Conservation (phyloP, 2,113 vertebrate species). For the Oryzias curvinotus region DNA sequence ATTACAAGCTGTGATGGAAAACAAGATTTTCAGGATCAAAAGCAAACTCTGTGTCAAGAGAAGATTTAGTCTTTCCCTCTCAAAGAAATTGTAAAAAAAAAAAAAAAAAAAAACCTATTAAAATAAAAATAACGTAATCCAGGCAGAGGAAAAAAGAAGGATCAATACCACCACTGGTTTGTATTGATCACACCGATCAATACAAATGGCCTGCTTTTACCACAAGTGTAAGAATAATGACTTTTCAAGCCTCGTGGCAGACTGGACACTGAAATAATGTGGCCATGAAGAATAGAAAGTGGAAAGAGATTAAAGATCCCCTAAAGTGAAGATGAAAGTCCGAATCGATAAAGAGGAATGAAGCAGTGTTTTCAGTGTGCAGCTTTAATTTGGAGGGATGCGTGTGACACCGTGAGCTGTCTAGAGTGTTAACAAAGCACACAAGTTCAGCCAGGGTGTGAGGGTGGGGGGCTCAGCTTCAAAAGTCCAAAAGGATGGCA, state of each 20-base stretch:
- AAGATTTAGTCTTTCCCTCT: slow-evolving; percentile 34
- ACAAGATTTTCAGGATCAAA: slow-evolving; percentile 23
- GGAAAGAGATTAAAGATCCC: slow-evolving; percentile 50
- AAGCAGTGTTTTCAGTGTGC: slow-evolving; percentile 1
- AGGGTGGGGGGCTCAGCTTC: neutral
- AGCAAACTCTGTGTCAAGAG: slow-evolving; percentile 12
- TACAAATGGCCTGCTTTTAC: slow-evolving; percentile 63
- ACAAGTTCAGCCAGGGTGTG: slow-evolving; percentile 16
- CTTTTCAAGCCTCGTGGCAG: slow-evolving; percentile 50
- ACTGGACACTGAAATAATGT: slow-evolving; percentile 49
- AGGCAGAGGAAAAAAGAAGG: slow-evolving; percentile 34
- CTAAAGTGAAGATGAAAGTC: slow-evolving; percentile 37
- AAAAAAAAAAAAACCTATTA: slow-evolving; percentile 26
- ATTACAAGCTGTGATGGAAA: slow-evolving; percentile 26
- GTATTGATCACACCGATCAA: slow-evolving; percentile 68
- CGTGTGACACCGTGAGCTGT: slow-evolving; percentile 18
- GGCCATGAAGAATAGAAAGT: slow-evolving; percentile 51
- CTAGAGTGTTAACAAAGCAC: slow-evolving; percentile 5
- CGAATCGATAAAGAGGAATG: slow-evolving; percentile 12
- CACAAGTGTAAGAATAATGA: slow-evolving; percentile 63
- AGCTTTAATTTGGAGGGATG: slow-evolving; percentile 13
- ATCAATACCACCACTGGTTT: slow-evolving; percentile 63
- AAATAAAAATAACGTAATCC: slow-evolving; percentile 49
- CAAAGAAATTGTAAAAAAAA: slow-evolving; percentile 3
- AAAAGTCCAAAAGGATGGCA: neutral